These are phyloP conservation scores for Rhopalosiphum maidis DNA, from an alignment of 1,140 invertebrate genomes.

Conservation along the genomic window DNA sequence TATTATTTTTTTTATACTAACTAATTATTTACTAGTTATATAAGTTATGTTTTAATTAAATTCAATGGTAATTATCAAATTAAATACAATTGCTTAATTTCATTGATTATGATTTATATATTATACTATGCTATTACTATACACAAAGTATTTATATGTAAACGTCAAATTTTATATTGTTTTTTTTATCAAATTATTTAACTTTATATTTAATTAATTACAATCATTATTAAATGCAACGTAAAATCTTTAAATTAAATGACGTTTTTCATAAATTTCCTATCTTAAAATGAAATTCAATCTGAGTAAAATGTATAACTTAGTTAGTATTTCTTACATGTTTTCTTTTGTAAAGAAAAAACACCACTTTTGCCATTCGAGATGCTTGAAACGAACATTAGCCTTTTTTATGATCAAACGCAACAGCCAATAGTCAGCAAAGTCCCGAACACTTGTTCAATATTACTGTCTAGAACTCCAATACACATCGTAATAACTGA, in stretches of 20 bases:
- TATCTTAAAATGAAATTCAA: neutral
- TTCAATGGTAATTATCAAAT: neutral
- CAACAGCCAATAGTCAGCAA: neutral
- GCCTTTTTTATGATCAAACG: conserved; percentile 41
- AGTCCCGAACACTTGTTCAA: neutral
- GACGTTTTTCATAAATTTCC: neutral
- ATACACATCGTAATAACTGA: conserved; percentile 12
- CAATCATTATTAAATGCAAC: neutral
- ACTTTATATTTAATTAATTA: neutral
- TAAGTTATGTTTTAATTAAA: neutral
- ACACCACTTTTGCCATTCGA: neutral
- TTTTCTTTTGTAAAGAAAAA: conserved; percentile 22
- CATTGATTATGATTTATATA: neutral
- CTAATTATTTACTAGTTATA: neutral
- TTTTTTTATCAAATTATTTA: neutral
- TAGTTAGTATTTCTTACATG: conserved; percentile 40
- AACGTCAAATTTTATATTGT: neutral
- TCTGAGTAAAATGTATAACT: neutral
- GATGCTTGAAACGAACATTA: conserved; percentile 24
- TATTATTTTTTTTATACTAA: neutral
- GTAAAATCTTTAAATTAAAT: neutral
- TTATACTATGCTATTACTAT: neutral
- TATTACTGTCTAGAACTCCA: neutral
- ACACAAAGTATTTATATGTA: neutral
- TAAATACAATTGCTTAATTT: neutral